Evolutionary conservation across 2,888 invertebrate genomes (phyloP).

Genomic region (Diarsia mendica): DNA sequence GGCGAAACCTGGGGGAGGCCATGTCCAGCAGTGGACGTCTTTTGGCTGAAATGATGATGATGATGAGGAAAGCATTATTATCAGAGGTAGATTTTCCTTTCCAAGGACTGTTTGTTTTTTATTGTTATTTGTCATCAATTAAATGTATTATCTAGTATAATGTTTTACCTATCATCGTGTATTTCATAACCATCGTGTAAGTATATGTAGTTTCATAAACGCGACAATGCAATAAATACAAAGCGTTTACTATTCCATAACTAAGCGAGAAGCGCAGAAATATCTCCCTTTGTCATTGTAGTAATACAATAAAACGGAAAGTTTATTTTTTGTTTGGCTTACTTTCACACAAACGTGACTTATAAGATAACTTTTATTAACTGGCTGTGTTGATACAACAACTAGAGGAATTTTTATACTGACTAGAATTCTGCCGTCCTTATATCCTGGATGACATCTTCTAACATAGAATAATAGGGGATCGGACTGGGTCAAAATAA

Average conservation of each 20-base stretch:
- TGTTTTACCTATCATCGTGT: no score
- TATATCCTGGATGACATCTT: background rate
- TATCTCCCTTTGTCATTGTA: slow-evolving; percentile 28
- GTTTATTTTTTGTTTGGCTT: slow-evolving; percentile 18
- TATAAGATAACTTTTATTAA: slow-evolving; percentile 24
- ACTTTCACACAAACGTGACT: slow-evolving; percentile 36
- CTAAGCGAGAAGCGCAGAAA: background rate
- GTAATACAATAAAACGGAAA: slow-evolving; percentile 43
- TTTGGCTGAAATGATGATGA: no score
- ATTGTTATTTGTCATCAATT: background rate
- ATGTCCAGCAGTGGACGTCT: no score
- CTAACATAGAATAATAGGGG: no score
- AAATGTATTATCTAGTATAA: no score
- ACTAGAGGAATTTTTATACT: background rate
- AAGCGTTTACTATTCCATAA: slow-evolving; percentile 7
- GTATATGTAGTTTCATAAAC: slow-evolving; percentile 17
- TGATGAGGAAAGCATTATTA: background rate
- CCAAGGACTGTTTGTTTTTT: background rate
- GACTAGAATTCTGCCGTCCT: background rate
- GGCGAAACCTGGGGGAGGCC: no score
- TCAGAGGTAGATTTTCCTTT: background rate
- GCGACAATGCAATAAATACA: slow-evolving; percentile 16
- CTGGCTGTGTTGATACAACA: background rate
- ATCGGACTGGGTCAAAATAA: no score
- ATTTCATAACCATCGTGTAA: background rate